phyloP scores from a whole-genome alignment of 2,888 invertebrate species.

The Selenia dentaria region DNA sequence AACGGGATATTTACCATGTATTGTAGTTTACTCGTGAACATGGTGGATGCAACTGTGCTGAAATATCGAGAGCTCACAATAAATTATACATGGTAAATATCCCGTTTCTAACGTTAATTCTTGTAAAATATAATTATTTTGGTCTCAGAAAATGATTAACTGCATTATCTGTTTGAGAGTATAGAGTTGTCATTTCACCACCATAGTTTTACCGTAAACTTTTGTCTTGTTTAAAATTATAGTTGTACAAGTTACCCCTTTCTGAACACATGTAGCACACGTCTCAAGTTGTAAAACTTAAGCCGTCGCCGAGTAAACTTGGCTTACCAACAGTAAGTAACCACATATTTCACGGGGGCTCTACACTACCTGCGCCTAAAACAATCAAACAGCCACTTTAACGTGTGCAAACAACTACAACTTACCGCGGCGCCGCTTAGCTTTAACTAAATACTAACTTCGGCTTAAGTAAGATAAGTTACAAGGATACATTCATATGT shows the following conservation, averaged over 20 bases:
- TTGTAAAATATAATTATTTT: too few species aligned
- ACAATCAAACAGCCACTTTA: conserved; percentile 74
- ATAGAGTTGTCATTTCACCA: too few species aligned
- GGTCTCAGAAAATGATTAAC: too few species aligned
- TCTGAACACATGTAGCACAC: conserved; percentile 23
- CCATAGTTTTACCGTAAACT: too few species aligned
- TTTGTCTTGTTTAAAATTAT: too few species aligned
- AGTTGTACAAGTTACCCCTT: background rate
- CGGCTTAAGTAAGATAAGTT: conserved; percentile 78
- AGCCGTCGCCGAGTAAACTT: conserved; percentile 63
- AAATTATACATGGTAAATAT: too few species aligned
- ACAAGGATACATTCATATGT: conserved; percentile 32
- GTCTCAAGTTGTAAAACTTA: conserved; percentile 74
- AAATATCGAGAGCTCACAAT: too few species aligned
- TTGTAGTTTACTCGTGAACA: too few species aligned
- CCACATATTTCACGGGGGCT: conserved; percentile 79
- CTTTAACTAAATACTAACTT: conserved; percentile 79
- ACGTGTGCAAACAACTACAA: conserved; percentile 45
- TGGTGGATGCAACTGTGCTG: too few species aligned
- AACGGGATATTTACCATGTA: too few species aligned
- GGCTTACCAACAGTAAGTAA: conserved; percentile 74
- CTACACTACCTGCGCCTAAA: conserved; percentile 77
- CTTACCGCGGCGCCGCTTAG: conserved; percentile 52
- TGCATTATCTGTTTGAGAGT: too few species aligned
- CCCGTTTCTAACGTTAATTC: too few species aligned